Percentiles rank a stretch among this genome's conserved stretches.
These are phyloP conservation scores for Tragulus kanchil DNA, from an alignment of 2,113 vertebrate species.

Conservation along the genomic window DNA sequence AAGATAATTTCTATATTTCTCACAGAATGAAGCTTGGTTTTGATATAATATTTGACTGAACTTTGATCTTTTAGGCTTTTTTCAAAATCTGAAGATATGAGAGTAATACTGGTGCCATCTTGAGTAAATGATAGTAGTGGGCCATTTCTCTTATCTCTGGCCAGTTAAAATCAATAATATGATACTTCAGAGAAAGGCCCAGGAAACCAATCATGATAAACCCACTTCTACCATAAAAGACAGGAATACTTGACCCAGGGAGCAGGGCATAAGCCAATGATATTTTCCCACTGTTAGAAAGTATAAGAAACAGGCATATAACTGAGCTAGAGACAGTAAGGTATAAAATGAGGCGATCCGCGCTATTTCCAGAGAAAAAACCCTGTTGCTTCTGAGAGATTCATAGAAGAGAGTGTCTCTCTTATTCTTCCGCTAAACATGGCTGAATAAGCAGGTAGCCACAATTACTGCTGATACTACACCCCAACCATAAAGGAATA, in stretches of 20 bases:
- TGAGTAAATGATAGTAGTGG: neutral
- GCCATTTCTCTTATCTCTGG: neutral
- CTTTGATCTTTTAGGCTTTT: neutral
- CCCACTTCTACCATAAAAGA: neutral
- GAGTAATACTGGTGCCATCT: neutral
- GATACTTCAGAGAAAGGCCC: neutral
- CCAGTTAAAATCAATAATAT: neutral
- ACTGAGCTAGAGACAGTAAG: neutral
- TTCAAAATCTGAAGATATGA: neutral
- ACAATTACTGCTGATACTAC: neutral
- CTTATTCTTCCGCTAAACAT: neutral
- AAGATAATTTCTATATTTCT: neutral
- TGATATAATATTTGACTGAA: neutral
- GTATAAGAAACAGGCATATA: neutral
- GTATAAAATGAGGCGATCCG: neutral
- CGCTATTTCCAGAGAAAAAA: neutral
- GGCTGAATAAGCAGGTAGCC: neutral
- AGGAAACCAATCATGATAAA: neutral
- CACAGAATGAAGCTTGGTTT: slow-evolving; percentile 15
- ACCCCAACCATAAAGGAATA: neutral
- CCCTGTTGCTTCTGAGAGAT: neutral
- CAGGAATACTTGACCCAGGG: neutral
- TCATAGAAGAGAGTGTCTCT: neutral
- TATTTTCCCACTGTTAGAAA: neutral
- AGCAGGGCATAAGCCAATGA: neutral